phyloP scores from a whole-genome alignment of 2,113 vertebrate species.

The Spizaetus ornatus region DNA sequence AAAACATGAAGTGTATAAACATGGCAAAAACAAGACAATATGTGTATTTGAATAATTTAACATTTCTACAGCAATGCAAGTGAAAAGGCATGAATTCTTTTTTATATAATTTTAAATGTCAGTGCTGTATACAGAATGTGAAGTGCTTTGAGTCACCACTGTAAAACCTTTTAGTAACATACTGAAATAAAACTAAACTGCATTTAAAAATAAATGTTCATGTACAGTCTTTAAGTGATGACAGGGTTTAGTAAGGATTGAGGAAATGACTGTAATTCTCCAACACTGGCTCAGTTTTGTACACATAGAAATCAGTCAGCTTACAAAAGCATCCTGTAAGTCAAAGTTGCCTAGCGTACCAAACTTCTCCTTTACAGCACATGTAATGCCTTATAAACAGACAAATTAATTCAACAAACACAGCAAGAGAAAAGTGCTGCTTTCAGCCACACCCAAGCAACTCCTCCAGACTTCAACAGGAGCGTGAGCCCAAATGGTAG shows the following conservation, averaged over 20 bases:
- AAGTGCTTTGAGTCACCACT: slow-evolving; percentile 21
- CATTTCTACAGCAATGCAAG: background rate
- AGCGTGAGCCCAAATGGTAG: background rate
- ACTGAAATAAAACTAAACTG: background rate
- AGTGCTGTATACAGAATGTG: background rate
- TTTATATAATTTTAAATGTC: background rate
- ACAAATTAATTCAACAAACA: background rate
- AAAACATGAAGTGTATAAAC: background rate
- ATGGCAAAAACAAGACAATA: background rate
- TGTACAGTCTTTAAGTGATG: background rate
- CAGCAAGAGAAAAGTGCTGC: background rate
- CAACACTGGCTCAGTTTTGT: background rate
- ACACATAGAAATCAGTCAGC: background rate
- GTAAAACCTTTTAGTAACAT: background rate
- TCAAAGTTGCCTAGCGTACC: background rate
- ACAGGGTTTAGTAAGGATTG: background rate
- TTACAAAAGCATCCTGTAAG: background rate
- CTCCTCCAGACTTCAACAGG: background rate
- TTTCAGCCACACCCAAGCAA: background rate
- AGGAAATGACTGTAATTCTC: background rate
- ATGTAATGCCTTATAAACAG: background rate
- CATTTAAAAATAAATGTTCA: background rate
- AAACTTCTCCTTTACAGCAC: background rate
- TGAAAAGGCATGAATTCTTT: background rate
- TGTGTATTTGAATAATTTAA: background rate